Evolutionary conservation across 2,888 invertebrate species (phyloP).

Genomic region (Pomacea canaliculata): DNA sequence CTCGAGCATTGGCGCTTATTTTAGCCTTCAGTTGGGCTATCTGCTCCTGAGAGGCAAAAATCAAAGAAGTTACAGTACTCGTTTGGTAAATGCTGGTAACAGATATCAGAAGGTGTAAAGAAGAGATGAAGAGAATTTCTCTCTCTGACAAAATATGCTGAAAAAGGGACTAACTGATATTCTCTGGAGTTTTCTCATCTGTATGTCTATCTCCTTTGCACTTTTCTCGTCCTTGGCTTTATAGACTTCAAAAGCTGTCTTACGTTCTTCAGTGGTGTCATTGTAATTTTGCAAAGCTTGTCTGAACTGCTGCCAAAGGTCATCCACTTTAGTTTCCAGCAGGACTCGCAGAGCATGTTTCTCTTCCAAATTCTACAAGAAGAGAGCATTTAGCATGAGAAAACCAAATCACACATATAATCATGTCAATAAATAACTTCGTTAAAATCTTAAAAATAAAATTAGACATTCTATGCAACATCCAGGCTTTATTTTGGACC

Average conservation of each 20-base stretch:
- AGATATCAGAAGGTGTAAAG: too few species aligned
- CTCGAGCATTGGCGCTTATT: conserved; percentile 66
- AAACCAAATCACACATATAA: too few species aligned
- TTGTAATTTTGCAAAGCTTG: conserved; percentile 66
- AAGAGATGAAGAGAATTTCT: too few species aligned
- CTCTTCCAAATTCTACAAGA: conserved; percentile 68
- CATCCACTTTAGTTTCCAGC: conserved; percentile 67
- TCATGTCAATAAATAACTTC: too few species aligned
- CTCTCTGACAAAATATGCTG: too few species aligned
- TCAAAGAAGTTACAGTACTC: too few species aligned
- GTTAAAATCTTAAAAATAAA: too few species aligned
- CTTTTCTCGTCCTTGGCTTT: conserved; percentile 69
- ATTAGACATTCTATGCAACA: too few species aligned
- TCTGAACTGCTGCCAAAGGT: conserved; percentile 66
- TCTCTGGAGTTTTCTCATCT: conserved; percentile 68
- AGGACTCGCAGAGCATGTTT: conserved; percentile 68
- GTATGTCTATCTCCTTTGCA: conserved; percentile 68
- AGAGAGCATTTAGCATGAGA: too few species aligned
- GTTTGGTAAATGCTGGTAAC: too few species aligned
- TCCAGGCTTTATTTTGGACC: too few species aligned
- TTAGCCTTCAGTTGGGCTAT: conserved; percentile 66
- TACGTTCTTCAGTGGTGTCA: conserved; percentile 68
- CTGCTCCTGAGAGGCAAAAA: conserved; percentile 57
- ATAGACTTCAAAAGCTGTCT: conserved; percentile 66
- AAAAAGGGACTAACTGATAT: conserved; percentile 58